Conservation (phyloP, 2,113 vertebrate genomes). For the Sus scrofa region DNA sequence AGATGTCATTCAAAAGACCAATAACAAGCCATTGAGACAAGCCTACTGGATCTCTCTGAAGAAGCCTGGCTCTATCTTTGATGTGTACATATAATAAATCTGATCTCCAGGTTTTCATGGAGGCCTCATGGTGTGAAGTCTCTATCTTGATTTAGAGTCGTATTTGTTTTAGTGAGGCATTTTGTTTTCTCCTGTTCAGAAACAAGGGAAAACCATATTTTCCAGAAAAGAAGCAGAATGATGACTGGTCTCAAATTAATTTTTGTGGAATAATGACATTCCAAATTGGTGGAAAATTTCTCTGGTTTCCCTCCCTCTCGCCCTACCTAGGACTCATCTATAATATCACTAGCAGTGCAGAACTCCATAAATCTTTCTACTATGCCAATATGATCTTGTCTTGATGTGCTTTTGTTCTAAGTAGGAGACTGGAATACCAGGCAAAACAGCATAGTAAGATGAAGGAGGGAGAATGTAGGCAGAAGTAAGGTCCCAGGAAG, state of each 20-base stretch:
- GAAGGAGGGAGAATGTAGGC: neutral
- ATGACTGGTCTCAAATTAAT: neutral
- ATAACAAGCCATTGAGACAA: neutral
- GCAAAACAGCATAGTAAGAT: neutral
- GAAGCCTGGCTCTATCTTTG: neutral
- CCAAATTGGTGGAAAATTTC: neutral
- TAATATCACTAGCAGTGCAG: neutral
- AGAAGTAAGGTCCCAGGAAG: neutral
- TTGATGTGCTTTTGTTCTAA: neutral
- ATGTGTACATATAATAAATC: neutral
- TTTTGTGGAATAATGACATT: neutral
- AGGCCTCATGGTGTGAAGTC: neutral
- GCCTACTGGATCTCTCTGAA: neutral
- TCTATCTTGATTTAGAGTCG: neutral
- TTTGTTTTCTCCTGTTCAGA: slow-evolving; percentile 25
- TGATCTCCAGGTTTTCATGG: neutral
- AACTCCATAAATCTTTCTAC: neutral
- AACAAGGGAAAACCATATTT: neutral
- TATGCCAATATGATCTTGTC: neutral
- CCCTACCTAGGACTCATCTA: neutral
- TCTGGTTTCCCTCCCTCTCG: neutral
- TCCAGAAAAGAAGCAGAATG: neutral
- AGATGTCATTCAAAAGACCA: neutral
- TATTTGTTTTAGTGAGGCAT: neutral
- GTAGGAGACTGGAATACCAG: neutral